Conservation (phyloP, 1,140 invertebrate species). For the Cheumatopsyche charites region DNA sequence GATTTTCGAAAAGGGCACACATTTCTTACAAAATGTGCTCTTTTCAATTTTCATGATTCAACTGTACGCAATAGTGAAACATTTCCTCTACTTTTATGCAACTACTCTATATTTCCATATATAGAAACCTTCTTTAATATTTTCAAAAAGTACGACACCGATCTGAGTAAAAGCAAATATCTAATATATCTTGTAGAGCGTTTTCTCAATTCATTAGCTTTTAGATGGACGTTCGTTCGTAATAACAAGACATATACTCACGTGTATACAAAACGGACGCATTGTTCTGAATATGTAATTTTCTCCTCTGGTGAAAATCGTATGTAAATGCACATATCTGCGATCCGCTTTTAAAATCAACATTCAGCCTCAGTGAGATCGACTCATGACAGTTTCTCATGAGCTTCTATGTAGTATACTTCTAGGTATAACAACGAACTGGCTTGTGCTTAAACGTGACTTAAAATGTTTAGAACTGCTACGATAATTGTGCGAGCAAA, state of each 20-base stretch:
- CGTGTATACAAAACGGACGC: conserved; percentile 13
- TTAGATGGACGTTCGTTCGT: no score
- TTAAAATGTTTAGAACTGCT: conserved; percentile 28
- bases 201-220: conserved; percentile 11
- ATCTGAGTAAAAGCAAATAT: conserved; percentile 14
- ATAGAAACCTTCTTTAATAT: no score
- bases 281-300: conserved; percentile 14
- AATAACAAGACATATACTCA: no score
- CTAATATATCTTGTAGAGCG: no score
- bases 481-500: conserved; percentile 31
- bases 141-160: neutral
- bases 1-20: no score
- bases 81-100: no score
- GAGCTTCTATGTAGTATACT: no score
- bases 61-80: no score
- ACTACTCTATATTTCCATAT: no score
- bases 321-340: neutral
- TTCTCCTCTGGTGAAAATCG: neutral
- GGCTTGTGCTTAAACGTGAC: conserved; percentile 36
- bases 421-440: conserved; percentile 23
- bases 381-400: conserved; percentile 35
- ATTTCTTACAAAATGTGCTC: no score
- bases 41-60: no score
- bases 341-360: neutral
- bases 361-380: conserved; percentile 15